These are phyloP conservation scores for Galaxea fascicularis DNA, from an alignment of 92 coral and sea anemone species.

Conservation along the genomic window DNA sequence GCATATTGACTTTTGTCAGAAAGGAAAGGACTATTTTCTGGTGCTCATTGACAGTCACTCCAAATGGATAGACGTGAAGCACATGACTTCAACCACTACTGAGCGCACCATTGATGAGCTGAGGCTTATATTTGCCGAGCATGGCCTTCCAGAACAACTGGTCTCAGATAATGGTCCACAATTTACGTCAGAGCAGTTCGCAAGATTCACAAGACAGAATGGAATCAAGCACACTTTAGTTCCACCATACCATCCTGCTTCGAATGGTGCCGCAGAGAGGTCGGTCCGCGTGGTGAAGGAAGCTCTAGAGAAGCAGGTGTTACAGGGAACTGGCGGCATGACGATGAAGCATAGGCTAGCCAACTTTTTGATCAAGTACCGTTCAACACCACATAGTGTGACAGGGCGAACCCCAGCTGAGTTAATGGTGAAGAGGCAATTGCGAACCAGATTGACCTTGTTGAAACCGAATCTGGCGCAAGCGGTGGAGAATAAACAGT, in stretches of 20 bases:
- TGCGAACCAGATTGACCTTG: conserved; percentile 26
- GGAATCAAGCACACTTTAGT: conserved; percentile 28
- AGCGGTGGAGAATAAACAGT: conserved; percentile 17
- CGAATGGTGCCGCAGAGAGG: conserved; percentile 61
- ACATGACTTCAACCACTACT: conserved; percentile 18
- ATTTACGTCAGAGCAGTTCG: conserved; percentile 30
- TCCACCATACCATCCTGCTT: conserved; percentile 46
- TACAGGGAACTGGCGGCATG: conserved; percentile 30
- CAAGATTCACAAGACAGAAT: conserved; percentile 20
- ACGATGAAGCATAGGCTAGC: conserved; percentile 49
- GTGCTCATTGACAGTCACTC: conserved; percentile 38
- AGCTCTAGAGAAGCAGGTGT: conserved; percentile 44
- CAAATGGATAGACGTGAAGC: conserved; percentile 29
- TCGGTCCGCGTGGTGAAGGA: conserved; percentile 39
- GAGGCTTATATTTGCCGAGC: conserved; percentile 28
- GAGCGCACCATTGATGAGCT: conserved; percentile 26
- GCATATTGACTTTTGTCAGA: conserved; percentile 16
- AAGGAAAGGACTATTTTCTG: conserved; percentile 22
- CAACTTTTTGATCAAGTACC: conserved; percentile 41
- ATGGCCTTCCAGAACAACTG: conserved; percentile 33
- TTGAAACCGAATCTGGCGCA: conserved; percentile 12
- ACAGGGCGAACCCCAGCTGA: conserved; percentile 46
- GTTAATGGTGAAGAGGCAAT: conserved; percentile 4
- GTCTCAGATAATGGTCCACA: conserved; percentile 41
- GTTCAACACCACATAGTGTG: conserved; percentile 55